A percentile compares a stretch with the other conserved stretches of the same genome.
Conservation (phyloP, 2,113 vertebrate species). For the Rhipidura dahli region DNA sequence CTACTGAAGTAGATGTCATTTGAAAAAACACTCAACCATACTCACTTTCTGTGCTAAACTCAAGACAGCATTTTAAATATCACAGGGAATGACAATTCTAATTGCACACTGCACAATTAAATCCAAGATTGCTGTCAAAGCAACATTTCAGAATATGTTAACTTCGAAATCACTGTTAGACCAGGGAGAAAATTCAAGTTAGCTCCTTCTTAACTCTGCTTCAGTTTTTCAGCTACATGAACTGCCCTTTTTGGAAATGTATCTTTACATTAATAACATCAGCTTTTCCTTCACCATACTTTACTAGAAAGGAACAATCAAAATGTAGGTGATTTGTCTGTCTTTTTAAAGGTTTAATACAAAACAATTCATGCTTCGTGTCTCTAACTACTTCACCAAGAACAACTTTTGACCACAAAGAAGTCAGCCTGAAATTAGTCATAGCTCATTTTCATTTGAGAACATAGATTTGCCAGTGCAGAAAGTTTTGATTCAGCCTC, state of each 20-base stretch:
- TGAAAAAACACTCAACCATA: neutral
- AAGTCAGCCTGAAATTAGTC: neutral
- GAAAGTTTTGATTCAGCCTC: neutral
- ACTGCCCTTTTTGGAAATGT: neutral
- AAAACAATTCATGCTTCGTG: neutral
- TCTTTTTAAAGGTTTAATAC: neutral
- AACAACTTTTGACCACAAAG: neutral
- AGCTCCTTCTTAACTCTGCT: neutral
- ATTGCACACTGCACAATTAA: constrained; percentile 4
- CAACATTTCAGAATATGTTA: neutral
- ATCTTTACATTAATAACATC: neutral
- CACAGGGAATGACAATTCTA: constrained; percentile 27
- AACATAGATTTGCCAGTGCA: neutral
- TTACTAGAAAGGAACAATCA: neutral
- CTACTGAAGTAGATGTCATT: neutral
- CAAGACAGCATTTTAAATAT: constrained; percentile 6
- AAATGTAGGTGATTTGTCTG: neutral
- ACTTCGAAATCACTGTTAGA: constrained; percentile 23
- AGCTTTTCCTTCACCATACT: neutral
- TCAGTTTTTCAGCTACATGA: neutral
- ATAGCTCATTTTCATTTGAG: neutral
- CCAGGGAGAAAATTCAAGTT: neutral
- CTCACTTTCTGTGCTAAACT: neutral
- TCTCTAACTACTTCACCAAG: neutral
- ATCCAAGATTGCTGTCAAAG: constrained; percentile 38